These are phyloP conservation scores for Ormyrus nitidulus DNA, from an alignment of 2,888 invertebrate genomes.

Conservation along the genomic window DNA sequence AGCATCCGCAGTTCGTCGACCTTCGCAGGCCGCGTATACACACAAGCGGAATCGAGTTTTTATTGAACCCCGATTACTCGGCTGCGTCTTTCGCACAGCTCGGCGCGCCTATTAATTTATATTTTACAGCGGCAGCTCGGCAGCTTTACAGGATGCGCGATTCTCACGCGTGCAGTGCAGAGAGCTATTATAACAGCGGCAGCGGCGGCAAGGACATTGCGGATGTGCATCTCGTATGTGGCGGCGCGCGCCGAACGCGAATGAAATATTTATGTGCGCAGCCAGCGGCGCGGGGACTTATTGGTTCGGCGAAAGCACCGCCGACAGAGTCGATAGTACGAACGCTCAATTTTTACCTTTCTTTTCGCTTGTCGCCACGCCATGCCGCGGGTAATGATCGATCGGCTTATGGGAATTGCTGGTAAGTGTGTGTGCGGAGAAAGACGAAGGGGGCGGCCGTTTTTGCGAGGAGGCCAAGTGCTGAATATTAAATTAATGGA, in stretches of 20 bases:
- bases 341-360: not conserved
- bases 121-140: constrained; percentile 61
- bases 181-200: constrained; percentile 9
- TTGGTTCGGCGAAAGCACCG: constrained; percentile 62
- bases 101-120: constrained; percentile 61
- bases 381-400: constrained; percentile 51
- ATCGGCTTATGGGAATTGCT: constrained; percentile 52
- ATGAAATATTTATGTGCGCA: constrained; percentile 63
- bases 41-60: not conserved
- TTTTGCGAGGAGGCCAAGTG: constrained; percentile 33
- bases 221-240: constrained; percentile 57
- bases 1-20: constrained; percentile 39
- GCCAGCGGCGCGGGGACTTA: constrained; percentile 55
- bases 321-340: constrained; percentile 7
- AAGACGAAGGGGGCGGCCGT: not conserved
- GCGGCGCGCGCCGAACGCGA: constrained; percentile 57
- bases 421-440: not conserved
- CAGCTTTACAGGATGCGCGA: constrained; percentile 60
- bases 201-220: constrained; percentile 58
- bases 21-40: constrained; percentile 2
- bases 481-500: constrained; percentile 19
- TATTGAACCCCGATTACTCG: constrained; percentile 31
- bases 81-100: constrained; percentile 41
- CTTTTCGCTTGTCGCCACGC: constrained; percentile 30
- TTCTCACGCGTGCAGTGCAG: constrained; percentile 60